Evolutionary conservation across 2,888 invertebrate genomes (phyloP).

Genomic region (Cataglyphis albicans): DNA sequence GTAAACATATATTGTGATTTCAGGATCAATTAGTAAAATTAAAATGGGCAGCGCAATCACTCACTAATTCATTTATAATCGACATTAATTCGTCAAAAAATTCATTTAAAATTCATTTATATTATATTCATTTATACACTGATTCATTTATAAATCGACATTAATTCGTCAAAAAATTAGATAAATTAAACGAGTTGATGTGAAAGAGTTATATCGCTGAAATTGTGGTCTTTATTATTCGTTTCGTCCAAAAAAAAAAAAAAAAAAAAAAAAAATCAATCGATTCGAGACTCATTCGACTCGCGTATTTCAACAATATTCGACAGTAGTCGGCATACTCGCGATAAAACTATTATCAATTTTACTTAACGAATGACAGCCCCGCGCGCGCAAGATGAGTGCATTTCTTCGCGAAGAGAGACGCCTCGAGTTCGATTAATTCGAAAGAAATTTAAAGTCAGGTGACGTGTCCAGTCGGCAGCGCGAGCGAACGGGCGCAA

Average conservation of each 20-base stretch:
- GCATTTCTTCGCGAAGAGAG: slow-evolving; percentile 40
- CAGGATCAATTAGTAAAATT: slow-evolving; percentile 4
- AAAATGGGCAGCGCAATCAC: background rate
- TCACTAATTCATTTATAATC: background rate
- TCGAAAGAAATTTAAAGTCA: slow-evolving; percentile 78
- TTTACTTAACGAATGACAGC: slow-evolving; percentile 23
- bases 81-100: background rate
- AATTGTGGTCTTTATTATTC: background rate
- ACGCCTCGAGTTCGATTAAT: slow-evolving; percentile 77
- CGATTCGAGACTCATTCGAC: background rate
- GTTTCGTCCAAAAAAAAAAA: background rate
- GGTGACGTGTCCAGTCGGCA: slow-evolving; percentile 73
- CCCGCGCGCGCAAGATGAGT: slow-evolving; percentile 26
- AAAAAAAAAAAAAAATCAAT: background rate
- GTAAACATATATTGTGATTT: background rate
- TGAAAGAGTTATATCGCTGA: background rate
- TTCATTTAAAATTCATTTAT: too few species aligned
- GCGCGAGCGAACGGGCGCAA: slow-evolving; percentile 71
- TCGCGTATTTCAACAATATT: background rate
- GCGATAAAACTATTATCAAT: slow-evolving; percentile 26
- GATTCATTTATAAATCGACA: too few species aligned
- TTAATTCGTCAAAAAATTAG: too few species aligned
- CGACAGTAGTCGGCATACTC: background rate
- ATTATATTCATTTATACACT: too few species aligned
- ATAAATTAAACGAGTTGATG: background rate